Conservation (phyloP, 2,888 invertebrate species). For the Torymus texanus region DNA sequence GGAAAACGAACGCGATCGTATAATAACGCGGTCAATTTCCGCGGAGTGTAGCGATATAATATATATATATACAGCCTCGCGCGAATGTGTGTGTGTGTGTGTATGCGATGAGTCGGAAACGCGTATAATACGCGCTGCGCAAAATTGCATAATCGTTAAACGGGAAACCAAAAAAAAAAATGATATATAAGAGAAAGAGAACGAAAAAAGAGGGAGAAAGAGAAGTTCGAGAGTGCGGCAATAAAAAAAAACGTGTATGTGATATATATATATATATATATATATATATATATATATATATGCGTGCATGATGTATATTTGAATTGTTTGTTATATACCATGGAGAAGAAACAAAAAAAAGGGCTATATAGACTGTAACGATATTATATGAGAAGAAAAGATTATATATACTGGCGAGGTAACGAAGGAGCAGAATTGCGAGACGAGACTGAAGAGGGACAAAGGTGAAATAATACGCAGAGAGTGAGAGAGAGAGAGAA, state of each 20-base stretch:
- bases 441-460: not conserved
- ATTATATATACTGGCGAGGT: slow-evolving; percentile 11
- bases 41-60: too few relatives aligned
- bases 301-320: slow-evolving; percentile 38
- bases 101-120: too few relatives aligned
- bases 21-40: too few relatives aligned
- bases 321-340: slow-evolving; percentile 45
- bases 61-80: too few relatives aligned
- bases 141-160: too few relatives aligned
- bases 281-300: slow-evolving; percentile 41
- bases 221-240: slow-evolving; percentile 47
- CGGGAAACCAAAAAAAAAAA: not conserved
- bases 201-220: not conserved
- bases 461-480: slow-evolving; percentile 22
- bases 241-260: slow-evolving; percentile 57
- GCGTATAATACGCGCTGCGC: too few relatives aligned
- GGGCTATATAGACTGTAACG: slow-evolving; percentile 45
- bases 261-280: slow-evolving; percentile 44
- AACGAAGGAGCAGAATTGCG: too few relatives aligned
- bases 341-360: not conserved
- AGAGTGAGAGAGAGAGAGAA: slow-evolving; percentile 12
- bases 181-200: not conserved
- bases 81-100: too few relatives aligned
- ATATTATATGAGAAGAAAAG: slow-evolving; percentile 47
- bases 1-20: too few relatives aligned